Conservation (phyloP, 2,113 vertebrate species). For the Lamprologus speciosus region DNA sequence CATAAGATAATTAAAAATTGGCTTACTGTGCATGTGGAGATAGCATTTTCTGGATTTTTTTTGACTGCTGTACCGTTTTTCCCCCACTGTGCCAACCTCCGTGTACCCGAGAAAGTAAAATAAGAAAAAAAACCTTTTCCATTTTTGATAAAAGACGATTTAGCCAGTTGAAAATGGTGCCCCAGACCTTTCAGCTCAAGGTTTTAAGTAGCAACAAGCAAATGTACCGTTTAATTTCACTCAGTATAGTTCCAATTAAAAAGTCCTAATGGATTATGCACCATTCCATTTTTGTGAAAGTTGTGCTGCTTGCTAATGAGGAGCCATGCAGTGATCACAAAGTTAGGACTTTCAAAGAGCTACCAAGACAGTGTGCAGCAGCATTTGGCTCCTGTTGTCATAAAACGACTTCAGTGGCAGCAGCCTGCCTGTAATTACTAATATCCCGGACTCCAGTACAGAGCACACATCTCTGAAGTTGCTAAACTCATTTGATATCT, state of each 20-base stretch:
- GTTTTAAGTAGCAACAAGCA: neutral
- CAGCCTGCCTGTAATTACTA: slow-evolving; percentile 28
- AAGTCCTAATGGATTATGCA: neutral
- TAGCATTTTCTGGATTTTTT: neutral
- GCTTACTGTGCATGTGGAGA: neutral
- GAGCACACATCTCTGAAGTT: neutral
- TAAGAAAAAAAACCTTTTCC: neutral
- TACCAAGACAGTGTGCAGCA: neutral
- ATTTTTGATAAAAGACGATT: neutral
- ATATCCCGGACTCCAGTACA: neutral
- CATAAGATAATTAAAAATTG: neutral
- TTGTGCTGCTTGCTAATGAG: slow-evolving; percentile 23
- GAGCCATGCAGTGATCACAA: slow-evolving; percentile 13
- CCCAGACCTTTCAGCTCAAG: neutral
- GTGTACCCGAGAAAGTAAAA: neutral
- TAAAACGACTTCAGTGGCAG: slow-evolving; percentile 5
- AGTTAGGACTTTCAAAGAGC: slow-evolving; percentile 13
- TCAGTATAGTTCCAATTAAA: neutral
- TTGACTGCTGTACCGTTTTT: neutral
- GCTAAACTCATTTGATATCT: slow-evolving; percentile 20
- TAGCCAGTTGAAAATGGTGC: neutral
- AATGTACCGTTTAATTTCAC: neutral
- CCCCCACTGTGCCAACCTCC: neutral
- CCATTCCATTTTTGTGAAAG: neutral
- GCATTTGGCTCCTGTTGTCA: slow-evolving; percentile 15